phyloP scores from a whole-genome alignment of 2,888 invertebrate species.

The Plemyria rubiginata region DNA sequence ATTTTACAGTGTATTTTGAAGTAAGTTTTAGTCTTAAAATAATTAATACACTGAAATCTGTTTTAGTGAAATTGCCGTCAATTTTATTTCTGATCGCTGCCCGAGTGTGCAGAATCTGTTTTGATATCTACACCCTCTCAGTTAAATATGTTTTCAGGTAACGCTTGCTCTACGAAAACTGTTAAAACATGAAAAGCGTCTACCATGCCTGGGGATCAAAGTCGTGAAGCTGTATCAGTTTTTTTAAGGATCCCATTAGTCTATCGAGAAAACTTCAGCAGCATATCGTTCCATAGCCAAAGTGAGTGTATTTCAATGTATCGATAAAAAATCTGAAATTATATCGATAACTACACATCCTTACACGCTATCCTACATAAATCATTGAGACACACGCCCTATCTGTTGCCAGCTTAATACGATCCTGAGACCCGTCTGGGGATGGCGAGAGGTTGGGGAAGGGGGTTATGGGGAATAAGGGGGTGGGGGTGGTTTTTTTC shows the following conservation, averaged over 20 bases:
- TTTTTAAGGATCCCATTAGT: too few species aligned
- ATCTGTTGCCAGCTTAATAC: conserved; percentile 83
- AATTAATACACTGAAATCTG: too few species aligned
- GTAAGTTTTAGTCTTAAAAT: too few species aligned
- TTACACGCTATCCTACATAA: conserved; percentile 71
- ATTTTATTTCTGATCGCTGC: too few species aligned
- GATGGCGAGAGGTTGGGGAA: conserved; percentile 31
- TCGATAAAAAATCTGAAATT: neutral
- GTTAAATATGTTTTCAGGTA: neutral
- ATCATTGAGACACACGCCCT: conserved; percentile 82
- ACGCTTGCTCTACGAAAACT: neutral
- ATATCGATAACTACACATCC: conserved; percentile 49
- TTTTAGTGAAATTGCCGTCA: neutral
- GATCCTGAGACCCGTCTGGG: conserved; percentile 66
- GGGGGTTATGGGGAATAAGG: conserved; percentile 18
- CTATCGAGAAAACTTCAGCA: conserved; percentile 15
- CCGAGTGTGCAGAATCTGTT: too few species aligned
- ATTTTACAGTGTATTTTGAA: neutral
- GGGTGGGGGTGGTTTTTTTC: conserved; percentile 40
- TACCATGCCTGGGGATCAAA: too few species aligned
- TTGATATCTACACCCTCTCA: neutral
- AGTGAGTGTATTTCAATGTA: too few species aligned
- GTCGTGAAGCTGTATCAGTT: too few species aligned
- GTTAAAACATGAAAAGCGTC: neutral
- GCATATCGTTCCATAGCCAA: too few species aligned